phyloP scores from a whole-genome alignment of 1,140 invertebrate genomes.

The Zaprionus tsacasi region DNA sequence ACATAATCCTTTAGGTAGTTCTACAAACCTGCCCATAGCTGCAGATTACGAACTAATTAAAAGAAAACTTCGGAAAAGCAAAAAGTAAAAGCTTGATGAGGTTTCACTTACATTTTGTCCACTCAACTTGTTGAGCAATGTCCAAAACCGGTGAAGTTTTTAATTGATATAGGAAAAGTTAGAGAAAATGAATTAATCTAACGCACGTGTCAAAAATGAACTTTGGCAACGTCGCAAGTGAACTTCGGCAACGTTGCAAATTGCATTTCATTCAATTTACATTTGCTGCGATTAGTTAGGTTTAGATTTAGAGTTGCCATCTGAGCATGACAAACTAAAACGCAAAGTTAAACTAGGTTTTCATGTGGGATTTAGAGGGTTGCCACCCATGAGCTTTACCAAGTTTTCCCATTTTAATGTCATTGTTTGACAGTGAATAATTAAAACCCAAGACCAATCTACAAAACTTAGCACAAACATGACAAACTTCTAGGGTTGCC shows the following conservation, averaged over 20 bases:
- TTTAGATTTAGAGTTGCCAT: not conserved
- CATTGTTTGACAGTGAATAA: not conserved
- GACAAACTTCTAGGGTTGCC: conserved; percentile 6
- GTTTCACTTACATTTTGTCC: not conserved
- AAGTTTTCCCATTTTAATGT: not conserved
- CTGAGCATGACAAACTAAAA: not conserved
- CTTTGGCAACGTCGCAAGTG: not conserved
- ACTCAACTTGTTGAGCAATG: not conserved
- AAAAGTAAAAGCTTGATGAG: not conserved
- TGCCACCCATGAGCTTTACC: not conserved
- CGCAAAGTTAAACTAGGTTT: not conserved
- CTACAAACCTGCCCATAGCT: not conserved
- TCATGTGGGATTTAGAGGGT: not conserved
- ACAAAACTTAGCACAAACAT: not conserved
- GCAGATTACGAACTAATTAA: conserved; percentile 1
- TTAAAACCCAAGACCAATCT: not conserved
- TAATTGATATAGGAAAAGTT: not conserved
- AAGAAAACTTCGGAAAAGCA: not conserved
- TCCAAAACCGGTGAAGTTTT: not conserved
- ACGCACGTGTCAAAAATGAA: not conserved
- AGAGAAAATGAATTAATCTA: not conserved
- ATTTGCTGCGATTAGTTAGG: not conserved
- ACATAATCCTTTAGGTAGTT: conserved; percentile 2
- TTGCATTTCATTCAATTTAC: not conserved
- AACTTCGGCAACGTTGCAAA: not conserved